Base-by-base conservation (phyloP, 2,113 vertebrate species). In the Verasper variegatus region DNA sequence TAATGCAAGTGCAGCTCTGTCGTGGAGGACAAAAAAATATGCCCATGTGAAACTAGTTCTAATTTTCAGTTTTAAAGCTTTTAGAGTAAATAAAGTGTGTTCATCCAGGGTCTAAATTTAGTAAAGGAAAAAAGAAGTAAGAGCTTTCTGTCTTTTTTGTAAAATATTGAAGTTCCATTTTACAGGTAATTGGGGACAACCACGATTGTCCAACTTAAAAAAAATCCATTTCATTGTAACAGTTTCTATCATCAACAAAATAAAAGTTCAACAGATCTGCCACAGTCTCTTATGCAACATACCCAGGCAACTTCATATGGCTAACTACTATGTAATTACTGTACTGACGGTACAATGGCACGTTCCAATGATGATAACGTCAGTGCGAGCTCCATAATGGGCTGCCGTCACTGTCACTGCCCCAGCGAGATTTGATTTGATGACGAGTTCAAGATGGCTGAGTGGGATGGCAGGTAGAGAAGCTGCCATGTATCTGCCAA, bases 401-500 rank as follows among this genome's bases (percentile, higher is more conserved):
- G n/a, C 57, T n/a, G 55, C 58, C 66, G 76, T 80, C 72, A 18
- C 66, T 47, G 45, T 61, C 78, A 68, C 35, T 26, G 31, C 75
- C 73, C 63, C 68, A 23, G 35, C 31, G 64, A 60, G 61, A 76
- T 5, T 51, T 51, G 1, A 20, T 51, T 20, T 18, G 17, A 51
- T 20, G 47, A 51, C 47, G 47, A 51, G 45, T 47, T 68, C 85
- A 49, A 70, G 78, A 55, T 52, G 59, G 58, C 24, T 49, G 81
- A 83, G 81, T 47, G 51, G 68, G 81, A 78, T 49, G 71, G 83
- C 63, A 82, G 70, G 78, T 80, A 51, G 71, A 73, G 61, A 73
- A 82, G 80, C 86, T 68, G 79, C 66, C 85, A 61, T 88, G 86
- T 88, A 83, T 89, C 88, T 90, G 77, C 81, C 92, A 87, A 80